Base-by-base conservation (phyloP, 2,888 invertebrate genomes). In the Teleiodes luculella region DNA sequence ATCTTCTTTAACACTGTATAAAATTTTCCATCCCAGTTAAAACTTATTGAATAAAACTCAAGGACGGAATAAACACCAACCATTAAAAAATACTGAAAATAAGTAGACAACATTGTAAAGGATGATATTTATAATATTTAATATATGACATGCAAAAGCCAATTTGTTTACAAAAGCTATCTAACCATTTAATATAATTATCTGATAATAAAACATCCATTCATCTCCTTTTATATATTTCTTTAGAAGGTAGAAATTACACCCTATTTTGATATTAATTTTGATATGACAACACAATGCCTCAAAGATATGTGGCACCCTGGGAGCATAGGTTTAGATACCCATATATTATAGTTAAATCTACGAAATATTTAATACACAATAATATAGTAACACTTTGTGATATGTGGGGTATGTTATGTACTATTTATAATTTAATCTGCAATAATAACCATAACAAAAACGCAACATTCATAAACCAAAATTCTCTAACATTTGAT, bases 341-440 rank as follows among this genome's bases (percentile, higher is more conserved):
- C 20, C 5, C 13, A 13, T 46, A 10, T 33, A 33, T 3, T 13
- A 11, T 18, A 20, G 20, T 43, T 43, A 24, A 43, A 39, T 18
- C 43, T 43, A 43, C 43, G n/a, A 24, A 43, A 20, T 43, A 43
- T 24, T 24, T 24, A 24, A 24, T 24, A 24, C 24, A 24, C 24
- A 24, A 4, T 24, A 24, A 24, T 14, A 14, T 39, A 18, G 11
- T 43, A 43, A 43, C 20, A 43, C 18, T 20, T 43, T 63, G 60
- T 77, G 81, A 82, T 82, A 81, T 82, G 81, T 82, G 67, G 64
- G n/a, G 63, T 66, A 73, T 75, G 81, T 81, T 79, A 82, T 82
- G 81, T 80, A 73, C 49, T 62, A 68, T 33, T 45, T 39, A 46
- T 66, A 61, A 67, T 70, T 59, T 57, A 56, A 48, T 54, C 60